Evolutionary conservation across 2,113 vertebrate genomes (phyloP).

Genomic region (Henicopernis longicauda): DNA sequence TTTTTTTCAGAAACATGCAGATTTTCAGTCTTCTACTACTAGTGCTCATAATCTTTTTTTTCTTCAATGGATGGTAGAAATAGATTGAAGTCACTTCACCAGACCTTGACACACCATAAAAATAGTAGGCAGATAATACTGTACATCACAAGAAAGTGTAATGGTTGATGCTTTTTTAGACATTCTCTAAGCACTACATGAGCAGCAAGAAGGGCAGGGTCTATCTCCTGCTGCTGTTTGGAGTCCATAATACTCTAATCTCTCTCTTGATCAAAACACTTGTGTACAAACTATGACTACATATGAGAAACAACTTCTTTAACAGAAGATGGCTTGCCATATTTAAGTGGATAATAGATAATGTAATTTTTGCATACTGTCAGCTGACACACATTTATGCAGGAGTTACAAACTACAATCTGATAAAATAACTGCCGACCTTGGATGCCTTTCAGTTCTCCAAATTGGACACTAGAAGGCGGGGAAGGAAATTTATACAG

Average conservation of each 20-base stretch:
- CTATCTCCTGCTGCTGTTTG: background rate
- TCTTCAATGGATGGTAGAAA: background rate
- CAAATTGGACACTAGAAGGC: background rate
- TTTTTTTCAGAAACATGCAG: background rate
- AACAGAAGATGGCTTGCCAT: background rate
- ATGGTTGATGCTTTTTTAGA: background rate
- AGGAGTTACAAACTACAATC: background rate
- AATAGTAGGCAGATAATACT: background rate
- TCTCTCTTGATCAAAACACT: background rate
- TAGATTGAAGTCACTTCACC: background rate
- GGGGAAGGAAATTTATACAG: background rate
- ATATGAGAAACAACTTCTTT: background rate
- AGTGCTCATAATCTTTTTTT: background rate
- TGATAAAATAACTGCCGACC: background rate
- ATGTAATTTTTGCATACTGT: background rate
- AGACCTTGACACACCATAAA: background rate
- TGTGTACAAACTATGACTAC: background rate
- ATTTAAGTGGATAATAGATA: background rate
- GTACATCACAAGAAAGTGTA: background rate
- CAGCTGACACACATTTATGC: background rate
- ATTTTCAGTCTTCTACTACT: background rate
- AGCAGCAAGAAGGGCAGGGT: background rate
- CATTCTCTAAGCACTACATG: accelerated
- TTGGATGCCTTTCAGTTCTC: background rate
- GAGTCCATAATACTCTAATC: background rate